These are phyloP conservation scores for Pseudomyrmex flavicornis DNA, from an alignment of 1,140 invertebrate species.

Conservation along the genomic window DNA sequence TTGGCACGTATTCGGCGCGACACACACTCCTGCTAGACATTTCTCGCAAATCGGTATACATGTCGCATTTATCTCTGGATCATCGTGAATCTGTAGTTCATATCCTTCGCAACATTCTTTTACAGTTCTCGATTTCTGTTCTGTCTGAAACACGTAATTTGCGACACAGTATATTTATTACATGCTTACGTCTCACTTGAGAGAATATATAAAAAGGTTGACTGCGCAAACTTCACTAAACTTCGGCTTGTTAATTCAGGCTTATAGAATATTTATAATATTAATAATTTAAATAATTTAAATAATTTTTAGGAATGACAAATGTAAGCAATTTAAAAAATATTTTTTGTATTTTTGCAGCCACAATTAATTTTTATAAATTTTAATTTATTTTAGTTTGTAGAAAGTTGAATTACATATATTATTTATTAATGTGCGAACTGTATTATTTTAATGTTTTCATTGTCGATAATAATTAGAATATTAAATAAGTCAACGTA, in stretches of 20 bases:
- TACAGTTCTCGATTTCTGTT: conserved; percentile 75
- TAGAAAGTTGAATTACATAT: no score
- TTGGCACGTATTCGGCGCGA: conserved; percentile 84
- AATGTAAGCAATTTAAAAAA: no score
- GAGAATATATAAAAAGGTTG: not conserved
- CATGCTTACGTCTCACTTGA: not conserved
- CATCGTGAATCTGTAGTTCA: conserved; percentile 49
- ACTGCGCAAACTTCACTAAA: no score
- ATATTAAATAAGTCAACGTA: not conserved
- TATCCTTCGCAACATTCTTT: conserved; percentile 82
- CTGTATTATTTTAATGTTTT: not conserved
- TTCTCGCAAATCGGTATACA: conserved; percentile 79
- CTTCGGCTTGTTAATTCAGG: no score
- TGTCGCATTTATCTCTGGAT: conserved; percentile 54
- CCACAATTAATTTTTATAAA: no score
- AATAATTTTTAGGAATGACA: no score
- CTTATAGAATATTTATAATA: no score
- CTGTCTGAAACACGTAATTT: conserved; percentile 69
- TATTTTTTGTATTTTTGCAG: no score
- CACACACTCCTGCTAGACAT: conserved; percentile 81
- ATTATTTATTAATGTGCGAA: no score
- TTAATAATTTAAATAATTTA: no score
- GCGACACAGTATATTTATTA: not conserved
- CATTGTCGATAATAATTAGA: conserved; percentile 8
- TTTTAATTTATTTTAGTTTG: no score